These are phyloP conservation scores for Neotoxoptera formosana DNA, from an alignment of 1,140 invertebrate species.

Conservation along the genomic window DNA sequence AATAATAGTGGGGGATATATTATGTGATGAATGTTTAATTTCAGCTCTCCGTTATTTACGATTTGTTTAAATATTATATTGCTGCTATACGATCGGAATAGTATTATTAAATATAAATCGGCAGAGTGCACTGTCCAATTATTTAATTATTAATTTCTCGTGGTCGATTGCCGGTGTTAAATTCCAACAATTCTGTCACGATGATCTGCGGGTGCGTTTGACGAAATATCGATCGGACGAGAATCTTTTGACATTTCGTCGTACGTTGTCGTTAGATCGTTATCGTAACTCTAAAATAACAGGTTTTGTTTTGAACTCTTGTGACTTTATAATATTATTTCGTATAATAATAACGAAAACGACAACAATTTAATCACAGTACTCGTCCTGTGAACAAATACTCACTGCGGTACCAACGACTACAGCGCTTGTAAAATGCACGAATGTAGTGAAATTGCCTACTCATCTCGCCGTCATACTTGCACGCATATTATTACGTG, in stretches of 20 bases:
- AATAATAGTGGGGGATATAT: background rate
- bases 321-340: background rate
- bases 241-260: background rate
- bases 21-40: background rate
- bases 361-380: background rate
- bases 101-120: background rate
- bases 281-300: background rate
- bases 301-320: background rate
- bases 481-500: background rate
- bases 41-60: background rate
- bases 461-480: background rate
- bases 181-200: background rate
- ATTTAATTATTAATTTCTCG: background rate
- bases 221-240: background rate
- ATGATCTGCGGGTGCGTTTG: background rate
- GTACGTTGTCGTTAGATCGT: background rate
- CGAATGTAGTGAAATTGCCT: slow-evolving; percentile 30
- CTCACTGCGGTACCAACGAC: too few species aligned
- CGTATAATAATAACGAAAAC: background rate
- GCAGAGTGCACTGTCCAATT: background rate
- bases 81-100: background rate
- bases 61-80: background rate
- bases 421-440: background rate
- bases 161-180: background rate
- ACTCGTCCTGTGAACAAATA: background rate